Conservation (phyloP, 2,797 vertebrate genomes). For the Mormyrus proboscirostris region DNA sequence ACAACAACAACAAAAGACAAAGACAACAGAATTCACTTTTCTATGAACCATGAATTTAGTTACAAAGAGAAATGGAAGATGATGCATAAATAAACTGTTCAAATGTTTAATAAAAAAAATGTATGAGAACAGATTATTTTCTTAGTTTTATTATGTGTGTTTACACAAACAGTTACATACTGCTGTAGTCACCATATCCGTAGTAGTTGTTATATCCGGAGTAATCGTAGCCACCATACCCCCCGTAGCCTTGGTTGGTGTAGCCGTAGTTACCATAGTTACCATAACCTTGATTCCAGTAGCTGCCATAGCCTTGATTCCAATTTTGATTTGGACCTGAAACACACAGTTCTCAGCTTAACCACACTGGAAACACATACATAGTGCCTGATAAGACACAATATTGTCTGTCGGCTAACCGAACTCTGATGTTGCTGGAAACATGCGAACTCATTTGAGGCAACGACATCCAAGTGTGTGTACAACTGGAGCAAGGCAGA, state of each 20-base stretch:
- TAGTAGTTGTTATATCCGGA: constrained; percentile 98
- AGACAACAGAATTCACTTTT: constrained; percentile 36
- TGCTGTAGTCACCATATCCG: constrained; percentile 94
- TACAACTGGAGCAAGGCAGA: background rate
- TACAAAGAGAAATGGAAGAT: constrained; percentile 39
- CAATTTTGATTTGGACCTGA: constrained; percentile 89
- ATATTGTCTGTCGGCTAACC: background rate
- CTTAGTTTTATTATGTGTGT: constrained; percentile 38
- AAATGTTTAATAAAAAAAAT: constrained; percentile 35
- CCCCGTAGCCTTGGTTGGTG: constrained; percentile 92
- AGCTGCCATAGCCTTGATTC: constrained; percentile 95
- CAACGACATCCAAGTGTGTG: background rate
- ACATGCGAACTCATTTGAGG: background rate
- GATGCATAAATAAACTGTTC: constrained; percentile 53
- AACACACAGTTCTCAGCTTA: constrained; percentile 34
- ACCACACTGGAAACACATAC: background rate
- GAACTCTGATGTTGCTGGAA: background rate
- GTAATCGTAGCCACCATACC: constrained; percentile 96
- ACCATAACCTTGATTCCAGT: constrained; percentile 97
- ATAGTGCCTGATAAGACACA: background rate
- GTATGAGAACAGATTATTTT: constrained; percentile 33
- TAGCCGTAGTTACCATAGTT: constrained; percentile 86
- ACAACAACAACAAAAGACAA: constrained; percentile 33
- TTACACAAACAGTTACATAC: constrained; percentile 68
- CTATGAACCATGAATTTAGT: constrained; percentile 30